phyloP scores from a whole-genome alignment of 2,888 invertebrate species.

The Bibio marci region DNA sequence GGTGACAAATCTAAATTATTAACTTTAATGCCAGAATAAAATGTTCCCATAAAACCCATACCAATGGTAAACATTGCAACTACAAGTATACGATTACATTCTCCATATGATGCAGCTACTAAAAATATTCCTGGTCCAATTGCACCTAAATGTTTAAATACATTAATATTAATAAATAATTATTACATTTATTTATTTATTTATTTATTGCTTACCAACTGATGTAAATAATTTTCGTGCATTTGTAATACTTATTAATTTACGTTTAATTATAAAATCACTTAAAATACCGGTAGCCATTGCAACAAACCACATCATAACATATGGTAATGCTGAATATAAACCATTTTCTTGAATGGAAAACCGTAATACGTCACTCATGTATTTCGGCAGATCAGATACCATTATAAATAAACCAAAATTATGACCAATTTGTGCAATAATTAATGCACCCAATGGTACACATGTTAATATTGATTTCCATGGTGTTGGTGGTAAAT shows the following conservation, averaged over 20 bases:
- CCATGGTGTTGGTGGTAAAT: conserved; percentile 24
- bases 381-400: conserved; percentile 51
- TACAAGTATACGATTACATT: conserved; percentile 41
- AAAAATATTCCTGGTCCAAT: conserved; percentile 49
- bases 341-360: conserved; percentile 44
- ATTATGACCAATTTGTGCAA: conserved; percentile 39
- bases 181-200: not conserved
- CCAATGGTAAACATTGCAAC: conserved; percentile 45
- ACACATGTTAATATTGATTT: not conserved
- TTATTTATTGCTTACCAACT: conserved; percentile 29
- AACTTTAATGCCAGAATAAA: conserved; percentile 52
- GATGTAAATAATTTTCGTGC: conserved; percentile 44
- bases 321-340: conserved; percentile 44
- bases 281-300: conserved; percentile 44
- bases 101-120: conserved; percentile 51
- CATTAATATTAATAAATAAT: not conserved
- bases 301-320: conserved; percentile 47
- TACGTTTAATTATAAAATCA: conserved; percentile 40
- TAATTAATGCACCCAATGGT: conserved; percentile 20
- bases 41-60: conserved; percentile 53
- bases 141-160: conserved; percentile 30
- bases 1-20: conserved; percentile 48
- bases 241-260: conserved; percentile 33
- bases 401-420: conserved; percentile 58
- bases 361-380: conserved; percentile 48